These are phyloP conservation scores for Tetramorium simillimum DNA, from an alignment of 1,140 invertebrate genomes.

Conservation along the genomic window DNA sequence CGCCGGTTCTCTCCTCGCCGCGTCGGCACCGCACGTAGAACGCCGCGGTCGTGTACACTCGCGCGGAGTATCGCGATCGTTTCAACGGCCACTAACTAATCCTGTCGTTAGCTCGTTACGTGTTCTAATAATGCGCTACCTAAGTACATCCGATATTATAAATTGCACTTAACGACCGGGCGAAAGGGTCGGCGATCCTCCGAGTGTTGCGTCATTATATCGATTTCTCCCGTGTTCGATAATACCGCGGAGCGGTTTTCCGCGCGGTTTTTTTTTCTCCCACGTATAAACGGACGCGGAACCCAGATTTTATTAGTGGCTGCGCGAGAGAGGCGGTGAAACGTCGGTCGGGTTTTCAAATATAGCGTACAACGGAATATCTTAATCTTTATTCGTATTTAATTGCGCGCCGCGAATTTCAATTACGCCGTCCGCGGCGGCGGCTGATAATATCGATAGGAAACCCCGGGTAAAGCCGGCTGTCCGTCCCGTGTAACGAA, in stretches of 20 bases:
- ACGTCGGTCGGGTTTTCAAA: background rate
- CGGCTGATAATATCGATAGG: slow-evolving; percentile 45
- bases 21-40: background rate
- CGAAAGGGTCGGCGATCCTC: background rate
- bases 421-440: slow-evolving; percentile 6
- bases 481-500: slow-evolving; percentile 45
- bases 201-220: slow-evolving; percentile 41
- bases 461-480: slow-evolving; percentile 30
- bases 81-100: slow-evolving; percentile 15
- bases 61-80: slow-evolving; percentile 10
- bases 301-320: slow-evolving; percentile 28
- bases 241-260: slow-evolving; percentile 23
- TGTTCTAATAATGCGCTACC: slow-evolving; percentile 19
- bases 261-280: background rate
- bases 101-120: slow-evolving; percentile 23
- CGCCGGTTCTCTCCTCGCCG: background rate
- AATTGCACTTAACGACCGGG: slow-evolving; percentile 14
- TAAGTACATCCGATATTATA: slow-evolving; percentile 44
- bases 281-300: slow-evolving; percentile 23
- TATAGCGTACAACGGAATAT: background rate
- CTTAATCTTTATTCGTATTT: slow-evolving; percentile 41
- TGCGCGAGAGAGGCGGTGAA: background rate
- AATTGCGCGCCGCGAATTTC: slow-evolving; percentile 26
- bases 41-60: background rate
- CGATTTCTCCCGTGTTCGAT: slow-evolving; percentile 50